These are phyloP conservation scores for Nemurella pictetii DNA, from an alignment of 2,888 invertebrate genomes.

Conservation along the genomic window DNA sequence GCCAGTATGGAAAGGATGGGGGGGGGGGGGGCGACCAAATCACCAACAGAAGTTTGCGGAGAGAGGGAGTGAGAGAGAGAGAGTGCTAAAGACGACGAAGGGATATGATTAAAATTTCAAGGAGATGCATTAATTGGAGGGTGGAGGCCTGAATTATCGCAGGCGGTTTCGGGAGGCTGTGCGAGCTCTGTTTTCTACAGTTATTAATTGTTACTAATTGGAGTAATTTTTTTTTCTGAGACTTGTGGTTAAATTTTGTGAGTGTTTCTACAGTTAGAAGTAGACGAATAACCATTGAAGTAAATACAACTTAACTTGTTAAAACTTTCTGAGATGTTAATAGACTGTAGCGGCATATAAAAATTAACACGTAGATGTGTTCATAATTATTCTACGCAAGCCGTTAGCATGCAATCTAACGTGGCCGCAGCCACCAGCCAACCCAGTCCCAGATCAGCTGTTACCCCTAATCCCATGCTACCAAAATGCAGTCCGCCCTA, in stretches of 20 bases:
- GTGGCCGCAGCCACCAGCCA: too few species aligned
- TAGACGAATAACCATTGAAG: background rate
- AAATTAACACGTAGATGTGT: too few species aligned
- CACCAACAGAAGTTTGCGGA: background rate
- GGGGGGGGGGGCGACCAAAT: slow-evolving; percentile 7
- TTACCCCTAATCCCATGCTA: background rate
- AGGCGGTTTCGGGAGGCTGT: background rate
- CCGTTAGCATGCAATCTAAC: too few species aligned
- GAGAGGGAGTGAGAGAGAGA: slow-evolving; percentile 4
- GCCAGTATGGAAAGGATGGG: background rate
- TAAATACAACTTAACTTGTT: background rate
- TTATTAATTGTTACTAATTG: background rate
- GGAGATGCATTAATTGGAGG: background rate
- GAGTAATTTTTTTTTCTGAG: background rate
- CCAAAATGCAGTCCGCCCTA: background rate
- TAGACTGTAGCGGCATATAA: background rate
- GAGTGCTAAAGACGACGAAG: background rate
- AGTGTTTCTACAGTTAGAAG: background rate
- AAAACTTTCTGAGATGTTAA: background rate
- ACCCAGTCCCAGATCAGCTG: too few species aligned
- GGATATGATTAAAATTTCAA: slow-evolving; percentile 6
- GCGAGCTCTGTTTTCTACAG: background rate
- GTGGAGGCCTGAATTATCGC: background rate
- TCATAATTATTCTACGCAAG: too few species aligned
- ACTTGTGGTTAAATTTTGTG: background rate